These are phyloP conservation scores for Incurvaria masculella DNA, from an alignment of 2,888 invertebrate species.

Conservation along the genomic window DNA sequence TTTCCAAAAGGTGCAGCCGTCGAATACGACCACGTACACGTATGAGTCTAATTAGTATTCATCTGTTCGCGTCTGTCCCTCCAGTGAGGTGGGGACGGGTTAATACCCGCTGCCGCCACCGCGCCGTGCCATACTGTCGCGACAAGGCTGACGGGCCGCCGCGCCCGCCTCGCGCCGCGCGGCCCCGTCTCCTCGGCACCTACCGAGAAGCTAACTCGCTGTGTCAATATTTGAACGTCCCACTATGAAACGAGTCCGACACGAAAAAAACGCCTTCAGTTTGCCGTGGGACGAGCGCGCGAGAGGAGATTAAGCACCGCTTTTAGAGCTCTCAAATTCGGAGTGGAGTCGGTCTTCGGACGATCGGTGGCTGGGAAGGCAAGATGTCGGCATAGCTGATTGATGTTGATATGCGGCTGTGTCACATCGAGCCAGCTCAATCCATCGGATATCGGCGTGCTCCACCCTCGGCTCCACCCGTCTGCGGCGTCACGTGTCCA, in stretches of 20 bases:
- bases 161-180: slow-evolving; percentile 43
- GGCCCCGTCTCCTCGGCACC: no score
- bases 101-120: slow-evolving; percentile 56
- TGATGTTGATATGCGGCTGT: slow-evolving; percentile 70
- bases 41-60: slow-evolving; percentile 52
- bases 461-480: slow-evolving; percentile 7
- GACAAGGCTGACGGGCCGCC: slow-evolving; percentile 38
- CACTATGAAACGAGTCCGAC: neutral
- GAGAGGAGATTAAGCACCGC: neutral
- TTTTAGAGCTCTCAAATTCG: slow-evolving; percentile 28
- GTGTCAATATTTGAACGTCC: slow-evolving; percentile 43
- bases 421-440: slow-evolving; percentile 80
- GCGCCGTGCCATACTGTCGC: slow-evolving; percentile 54
- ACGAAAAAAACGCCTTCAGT: slow-evolving; percentile 19
- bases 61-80: slow-evolving; percentile 52
- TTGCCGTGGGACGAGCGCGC: slow-evolving; percentile 9
- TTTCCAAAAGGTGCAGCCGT: neutral
- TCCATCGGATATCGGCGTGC: slow-evolving; percentile 50
- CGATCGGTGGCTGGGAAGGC: slow-evolving; percentile 68
- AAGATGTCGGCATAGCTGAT: slow-evolving; percentile 89
- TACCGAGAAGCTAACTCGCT: slow-evolving; percentile 36
- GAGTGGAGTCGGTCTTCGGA: slow-evolving; percentile 18
- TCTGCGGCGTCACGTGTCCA: slow-evolving; percentile 22
- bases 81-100: slow-evolving; percentile 55
- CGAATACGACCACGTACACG: slow-evolving; percentile 25